Evolutionary conservation across 2,888 invertebrate genomes (phyloP), one percentile per base, ranked within the genome.

Genomic region (Silvanus unidentatus): DNA sequence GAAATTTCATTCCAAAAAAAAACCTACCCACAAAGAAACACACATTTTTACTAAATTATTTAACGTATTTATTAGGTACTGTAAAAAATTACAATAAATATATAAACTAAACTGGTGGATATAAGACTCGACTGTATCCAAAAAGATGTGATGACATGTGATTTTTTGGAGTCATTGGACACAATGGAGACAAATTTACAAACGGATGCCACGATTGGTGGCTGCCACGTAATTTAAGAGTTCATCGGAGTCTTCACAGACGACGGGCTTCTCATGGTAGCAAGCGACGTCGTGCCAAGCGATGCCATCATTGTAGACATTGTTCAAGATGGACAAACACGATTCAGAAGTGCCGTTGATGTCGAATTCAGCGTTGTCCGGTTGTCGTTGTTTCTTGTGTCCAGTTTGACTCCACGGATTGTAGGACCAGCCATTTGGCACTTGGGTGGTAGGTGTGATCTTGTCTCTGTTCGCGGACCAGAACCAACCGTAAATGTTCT

Each of bases 211-310:
- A 54, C 84, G 86, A 76, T 92, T 91, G 66, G 86, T 90, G 70
- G 84, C 82, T 45, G 86, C 85, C 52, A 92, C 81, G 71, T 91
- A 92, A 70, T 82, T 86, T 63, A 92, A 78, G 50, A 93, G 81
- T 68, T 92, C 92, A 42, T 91, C 90, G 49, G 86, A 87, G 72
- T 93, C 92, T 69, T 92, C 93, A 71, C 92, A 93, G 57, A 93
- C 82, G 68, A 92, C 81, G 1, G 92, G 92, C 68, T 93, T 93
- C 73, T 92, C 89, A 73, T 92, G 92, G 72, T 92, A 91, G 72
- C 92, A 92, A 53, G 91, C 91, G 42, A 92, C 91, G 71, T 92
- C 92, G 73, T 92, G 92, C 92, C 92, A 93, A 55, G 88, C 89
- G 68, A 93, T 89, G 54, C 92, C 92, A 66, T 93, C 93, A 65